These are phyloP conservation scores for Xenentodon cancila DNA, from an alignment of 2,797 vertebrate genomes.

Conservation along the genomic window DNA sequence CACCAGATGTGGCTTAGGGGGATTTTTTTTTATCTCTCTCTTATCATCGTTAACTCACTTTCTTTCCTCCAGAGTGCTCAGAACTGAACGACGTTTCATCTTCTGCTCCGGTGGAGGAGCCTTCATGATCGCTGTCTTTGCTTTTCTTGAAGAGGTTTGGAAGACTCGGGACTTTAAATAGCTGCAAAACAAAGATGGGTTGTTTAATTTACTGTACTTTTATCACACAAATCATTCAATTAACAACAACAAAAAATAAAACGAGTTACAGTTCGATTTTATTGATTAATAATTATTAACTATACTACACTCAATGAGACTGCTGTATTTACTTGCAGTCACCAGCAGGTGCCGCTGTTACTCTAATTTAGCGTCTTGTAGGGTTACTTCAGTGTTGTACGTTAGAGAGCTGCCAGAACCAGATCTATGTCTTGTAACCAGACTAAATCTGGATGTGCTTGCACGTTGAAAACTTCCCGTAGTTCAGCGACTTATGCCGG, in stretches of 20 bases:
- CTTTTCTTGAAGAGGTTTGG: constrained; percentile 76
- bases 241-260: not conserved
- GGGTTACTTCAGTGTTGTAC: too few relatives aligned
- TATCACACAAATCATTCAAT: not conserved
- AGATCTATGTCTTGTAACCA: too few relatives aligned
- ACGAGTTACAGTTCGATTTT: not conserved
- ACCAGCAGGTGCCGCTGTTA: too few relatives aligned
- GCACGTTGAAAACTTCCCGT: not conserved
- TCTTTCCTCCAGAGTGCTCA: constrained; percentile 56
- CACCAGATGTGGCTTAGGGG: constrained; percentile 24
- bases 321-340: too few relatives aligned
- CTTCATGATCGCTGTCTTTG: constrained; percentile 68
- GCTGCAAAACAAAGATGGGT: constrained; percentile 59
- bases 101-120: constrained; percentile 76
- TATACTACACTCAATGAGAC: too few relatives aligned
- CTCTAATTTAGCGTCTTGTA: too few relatives aligned
- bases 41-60: constrained; percentile 65
- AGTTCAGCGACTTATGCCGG: not conserved
- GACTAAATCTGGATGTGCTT: not conserved
- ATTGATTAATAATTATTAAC: not conserved
- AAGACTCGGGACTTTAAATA: constrained; percentile 79
- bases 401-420: too few relatives aligned
- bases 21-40: not conserved
- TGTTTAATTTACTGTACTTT: not conserved
- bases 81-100: constrained; percentile 67